Evolutionary conservation across 2,888 invertebrate genomes (phyloP).

Genomic region (Gisinianus flammeolus): DNA sequence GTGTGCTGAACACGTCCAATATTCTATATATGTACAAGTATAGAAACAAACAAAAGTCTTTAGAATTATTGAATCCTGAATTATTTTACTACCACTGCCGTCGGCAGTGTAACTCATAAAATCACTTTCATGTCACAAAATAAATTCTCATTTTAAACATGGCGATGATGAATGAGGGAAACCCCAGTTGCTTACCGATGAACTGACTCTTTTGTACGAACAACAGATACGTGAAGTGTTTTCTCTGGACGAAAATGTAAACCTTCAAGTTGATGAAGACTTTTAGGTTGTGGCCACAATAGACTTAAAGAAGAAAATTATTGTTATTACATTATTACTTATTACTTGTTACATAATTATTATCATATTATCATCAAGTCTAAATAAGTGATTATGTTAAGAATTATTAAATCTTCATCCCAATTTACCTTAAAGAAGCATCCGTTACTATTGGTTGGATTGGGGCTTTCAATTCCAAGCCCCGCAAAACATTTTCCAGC

Average conservation of each 20-base stretch:
- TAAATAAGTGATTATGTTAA: too few species aligned
- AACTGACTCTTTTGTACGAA: slow-evolving; percentile 60
- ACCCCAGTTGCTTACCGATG: slow-evolving; percentile 60
- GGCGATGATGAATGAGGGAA: too few species aligned
- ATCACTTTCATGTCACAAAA: background rate
- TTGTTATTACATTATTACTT: too few species aligned
- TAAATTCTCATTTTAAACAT: too few species aligned
- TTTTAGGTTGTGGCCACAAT: slow-evolving; percentile 70
- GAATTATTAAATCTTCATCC: too few species aligned
- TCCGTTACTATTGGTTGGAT: slow-evolving; percentile 62
- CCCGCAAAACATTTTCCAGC: slow-evolving; percentile 57
- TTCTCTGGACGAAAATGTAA: slow-evolving; percentile 63
- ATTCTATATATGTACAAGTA: slow-evolving; percentile 63
- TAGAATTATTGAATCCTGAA: background rate
- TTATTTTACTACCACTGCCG: background rate
- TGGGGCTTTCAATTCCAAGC: slow-evolving; percentile 60
- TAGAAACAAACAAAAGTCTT: background rate
- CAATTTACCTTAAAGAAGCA: too few species aligned
- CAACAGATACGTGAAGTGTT: slow-evolving; percentile 64
- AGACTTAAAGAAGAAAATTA: slow-evolving; percentile 64
- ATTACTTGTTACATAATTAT: too few species aligned
- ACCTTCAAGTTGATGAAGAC: slow-evolving; percentile 65
- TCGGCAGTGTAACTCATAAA: background rate
- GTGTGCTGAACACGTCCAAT: slow-evolving; percentile 66
- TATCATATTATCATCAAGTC: too few species aligned